A percentile compares a stretch with the other conserved stretches of the same genome.
These are phyloP conservation scores for Toxotes jaculatrix DNA, from an alignment of 2,113 vertebrate species.

Conservation along the genomic window DNA sequence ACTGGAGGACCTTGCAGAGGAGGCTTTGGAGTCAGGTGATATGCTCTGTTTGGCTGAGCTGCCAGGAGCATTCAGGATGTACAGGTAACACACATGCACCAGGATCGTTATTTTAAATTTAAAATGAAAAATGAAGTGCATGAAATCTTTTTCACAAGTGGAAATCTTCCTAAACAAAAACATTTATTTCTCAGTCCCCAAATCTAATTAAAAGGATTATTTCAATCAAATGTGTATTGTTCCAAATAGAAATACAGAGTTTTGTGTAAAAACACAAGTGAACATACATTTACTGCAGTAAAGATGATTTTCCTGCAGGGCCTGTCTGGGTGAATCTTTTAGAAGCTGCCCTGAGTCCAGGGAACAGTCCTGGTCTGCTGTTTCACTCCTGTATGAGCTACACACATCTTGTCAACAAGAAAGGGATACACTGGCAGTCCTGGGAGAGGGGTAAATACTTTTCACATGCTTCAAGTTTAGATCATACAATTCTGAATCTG, in stretches of 20 bases:
- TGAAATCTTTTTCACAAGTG: background rate
- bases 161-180: background rate
- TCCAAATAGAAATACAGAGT: background rate
- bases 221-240: background rate
- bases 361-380: slow-evolving; percentile 76
- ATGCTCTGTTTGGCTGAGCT: slow-evolving; percentile 75
- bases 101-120: background rate
- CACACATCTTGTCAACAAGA: slow-evolving; percentile 70
- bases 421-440: slow-evolving; percentile 59
- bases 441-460: slow-evolving; percentile 75
- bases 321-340: slow-evolving; percentile 23
- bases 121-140: background rate
- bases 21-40: slow-evolving; percentile 74
- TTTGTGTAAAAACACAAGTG: background rate
- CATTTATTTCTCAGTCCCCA: background rate
- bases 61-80: slow-evolving; percentile 82
- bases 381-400: slow-evolving; percentile 73
- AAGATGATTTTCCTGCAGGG: slow-evolving; percentile 46
- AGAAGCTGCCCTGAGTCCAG: slow-evolving; percentile 38
- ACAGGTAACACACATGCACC: slow-evolving; percentile 72
- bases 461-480: background rate
- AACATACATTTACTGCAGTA: background rate
- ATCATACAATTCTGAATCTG: background rate
- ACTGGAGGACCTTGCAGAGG: slow-evolving; percentile 70
- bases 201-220: background rate